phyloP scores from a whole-genome alignment of 2,113 vertebrate species.

The Paradoxurus hermaphroditus region DNA sequence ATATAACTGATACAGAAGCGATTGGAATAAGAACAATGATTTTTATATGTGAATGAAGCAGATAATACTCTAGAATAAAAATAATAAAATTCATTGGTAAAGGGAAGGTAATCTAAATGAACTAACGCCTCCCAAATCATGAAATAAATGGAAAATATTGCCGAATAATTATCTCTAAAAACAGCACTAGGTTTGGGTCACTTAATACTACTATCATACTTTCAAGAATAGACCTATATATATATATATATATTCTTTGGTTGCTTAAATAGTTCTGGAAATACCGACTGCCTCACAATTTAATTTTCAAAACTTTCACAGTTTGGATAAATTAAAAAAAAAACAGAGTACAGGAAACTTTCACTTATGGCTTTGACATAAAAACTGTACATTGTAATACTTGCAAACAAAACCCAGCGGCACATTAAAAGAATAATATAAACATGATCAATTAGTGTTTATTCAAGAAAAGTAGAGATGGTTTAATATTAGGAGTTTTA shows the following conservation, averaged over 20 bases:
- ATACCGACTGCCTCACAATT: background rate
- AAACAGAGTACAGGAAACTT: background rate
- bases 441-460: background rate
- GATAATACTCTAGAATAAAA: background rate
- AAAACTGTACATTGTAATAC: background rate
- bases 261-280: background rate
- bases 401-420: constrained; percentile 1
- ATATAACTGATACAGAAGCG: background rate
- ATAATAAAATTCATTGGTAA: background rate
- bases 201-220: background rate
- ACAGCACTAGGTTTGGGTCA: background rate
- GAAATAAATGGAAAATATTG: constrained; percentile 12
- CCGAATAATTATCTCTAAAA: background rate
- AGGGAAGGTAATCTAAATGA: background rate
- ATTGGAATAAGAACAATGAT: background rate
- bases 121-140: background rate
- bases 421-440: background rate
- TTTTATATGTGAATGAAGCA: background rate
- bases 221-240: background rate
- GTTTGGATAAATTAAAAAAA: background rate
- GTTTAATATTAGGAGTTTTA: background rate
- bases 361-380: background rate
- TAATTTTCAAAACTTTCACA: background rate
- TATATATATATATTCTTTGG: background rate
- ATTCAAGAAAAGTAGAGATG: background rate